Evolutionary conservation across 2,888 invertebrate species (phyloP).

Genomic region (Nemoura dubitans): DNA sequence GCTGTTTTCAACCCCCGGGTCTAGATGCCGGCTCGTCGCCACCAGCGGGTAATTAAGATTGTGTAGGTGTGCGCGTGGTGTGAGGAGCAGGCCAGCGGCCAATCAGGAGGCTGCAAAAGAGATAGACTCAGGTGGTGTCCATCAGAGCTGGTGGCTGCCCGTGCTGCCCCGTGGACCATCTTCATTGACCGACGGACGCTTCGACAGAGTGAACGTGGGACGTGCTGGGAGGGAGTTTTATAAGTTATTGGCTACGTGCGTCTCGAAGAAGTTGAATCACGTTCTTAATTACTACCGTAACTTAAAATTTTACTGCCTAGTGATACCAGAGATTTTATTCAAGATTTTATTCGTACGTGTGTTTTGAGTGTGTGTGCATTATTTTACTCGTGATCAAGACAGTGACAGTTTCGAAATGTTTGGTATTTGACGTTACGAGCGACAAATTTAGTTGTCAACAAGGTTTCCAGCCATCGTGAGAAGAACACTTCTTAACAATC

Average conservation of each 20-base stretch:
- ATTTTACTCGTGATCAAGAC: no score
- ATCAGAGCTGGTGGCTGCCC: slow-evolving; percentile 45
- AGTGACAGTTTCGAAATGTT: no score
- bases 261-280: neutral
- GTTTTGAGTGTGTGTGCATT: no score
- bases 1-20: slow-evolving; percentile 8
- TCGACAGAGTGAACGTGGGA: slow-evolving; percentile 53
- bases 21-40: neutral
- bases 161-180: slow-evolving; percentile 54
- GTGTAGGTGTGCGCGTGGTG: slow-evolving; percentile 52
- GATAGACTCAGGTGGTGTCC: slow-evolving; percentile 51
- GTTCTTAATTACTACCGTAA: neutral
- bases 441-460: no score
- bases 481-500: neutral
- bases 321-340: no score
- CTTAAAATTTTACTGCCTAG: neutral
- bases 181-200: slow-evolving; percentile 58
- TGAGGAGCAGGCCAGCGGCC: slow-evolving; percentile 40
- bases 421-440: no score
- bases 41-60: slow-evolving; percentile 48
- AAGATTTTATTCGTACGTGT: no score
- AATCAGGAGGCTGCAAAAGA: slow-evolving; percentile 48
- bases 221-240: slow-evolving; percentile 42
- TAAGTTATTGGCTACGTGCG: neutral
- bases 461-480: neutral